Conservation (phyloP, 2,888 invertebrate genomes). For the Xylophagus ater region DNA sequence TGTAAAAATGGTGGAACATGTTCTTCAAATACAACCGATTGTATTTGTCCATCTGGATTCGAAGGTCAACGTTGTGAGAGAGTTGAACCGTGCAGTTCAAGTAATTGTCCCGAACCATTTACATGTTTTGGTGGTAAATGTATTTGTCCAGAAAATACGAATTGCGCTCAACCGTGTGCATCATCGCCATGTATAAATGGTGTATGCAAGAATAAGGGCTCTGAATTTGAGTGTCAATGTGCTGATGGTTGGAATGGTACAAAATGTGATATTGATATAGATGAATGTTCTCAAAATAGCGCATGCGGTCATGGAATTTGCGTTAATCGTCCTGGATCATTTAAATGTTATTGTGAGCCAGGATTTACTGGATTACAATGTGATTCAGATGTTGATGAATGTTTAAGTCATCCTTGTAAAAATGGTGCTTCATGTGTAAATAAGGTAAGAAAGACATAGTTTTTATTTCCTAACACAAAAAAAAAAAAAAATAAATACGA, state of each 20-base stretch:
- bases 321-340: conserved; percentile 62
- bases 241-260: conserved; percentile 47
- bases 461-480: too few relatives aligned
- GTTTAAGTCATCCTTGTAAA: conserved; percentile 71
- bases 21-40: conserved; percentile 33
- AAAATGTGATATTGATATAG: conserved; percentile 53
- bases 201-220: conserved; percentile 50
- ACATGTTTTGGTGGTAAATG: conserved; percentile 34
- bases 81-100: conserved; percentile 29
- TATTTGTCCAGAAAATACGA: conserved; percentile 35
- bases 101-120: conserved; percentile 37
- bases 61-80: conserved; percentile 36
- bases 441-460: conserved; percentile 38
- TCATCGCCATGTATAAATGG: conserved; percentile 53
- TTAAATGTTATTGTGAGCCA: conserved; percentile 76
- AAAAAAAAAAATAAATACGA: too few relatives aligned
- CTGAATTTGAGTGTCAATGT: conserved; percentile 49
- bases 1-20: conserved; percentile 38
- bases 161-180: conserved; percentile 44
- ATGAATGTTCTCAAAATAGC: conserved; percentile 50
- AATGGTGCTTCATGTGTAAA: conserved; percentile 76
- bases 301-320: conserved; percentile 77
- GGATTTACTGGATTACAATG: conserved; percentile 79
- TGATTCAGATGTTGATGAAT: conserved; percentile 78
- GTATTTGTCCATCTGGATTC: conserved; percentile 34